Base-by-base conservation (phyloP, 1,140 invertebrate genomes). In the Drosophila obscura region DNA sequence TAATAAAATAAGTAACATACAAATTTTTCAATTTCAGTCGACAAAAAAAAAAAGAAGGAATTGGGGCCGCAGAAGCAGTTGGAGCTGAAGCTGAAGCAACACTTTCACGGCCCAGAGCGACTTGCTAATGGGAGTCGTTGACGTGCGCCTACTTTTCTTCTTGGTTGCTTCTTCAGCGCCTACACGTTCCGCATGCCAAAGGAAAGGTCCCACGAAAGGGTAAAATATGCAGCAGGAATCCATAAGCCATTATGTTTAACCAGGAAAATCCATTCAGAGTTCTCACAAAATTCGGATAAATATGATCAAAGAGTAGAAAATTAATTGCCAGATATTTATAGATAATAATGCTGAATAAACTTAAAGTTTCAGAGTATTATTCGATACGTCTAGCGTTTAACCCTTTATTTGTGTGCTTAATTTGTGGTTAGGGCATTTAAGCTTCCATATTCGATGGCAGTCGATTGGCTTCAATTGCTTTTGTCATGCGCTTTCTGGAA, bases 1-100 rank as follows among this genome's bases (percentile, higher is more conserved):
- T 83, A 83, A 88, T 90, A 90, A 90, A 90, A 90, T 90, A 90
- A 90, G 80, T 90, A 90, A 90, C 73, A 90, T 87, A 85, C 83
- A 90, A 90, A 90, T 82, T 90, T 88, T 82, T 87, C 82, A 87
- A 87, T 87, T 87, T 87, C 39, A 28, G 35, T 35, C 35, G 74
- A 39, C 31, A 61, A 74, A 68, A 79, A 56, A 60, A 31, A 74
- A 61, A 71, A n/a, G n/a, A 79, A 56, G 63, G 51, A 85, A 85
- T 31, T 87, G 74, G 82, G 71, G 71, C 55, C 66, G 65, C 51
- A 76, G 56, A 67, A 50, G 51, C 48, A 22, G 13, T 22, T 13
- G n/a, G 31, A 65, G 56, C 71, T 56, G 55, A 55, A 69, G 64
- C 50, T 44, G 60, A 7, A 61, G 80, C 75, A 89, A 78, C 84